These are phyloP conservation scores for Periphyllus acericola DNA, from an alignment of 2,888 invertebrate genomes.

Conservation along the genomic window DNA sequence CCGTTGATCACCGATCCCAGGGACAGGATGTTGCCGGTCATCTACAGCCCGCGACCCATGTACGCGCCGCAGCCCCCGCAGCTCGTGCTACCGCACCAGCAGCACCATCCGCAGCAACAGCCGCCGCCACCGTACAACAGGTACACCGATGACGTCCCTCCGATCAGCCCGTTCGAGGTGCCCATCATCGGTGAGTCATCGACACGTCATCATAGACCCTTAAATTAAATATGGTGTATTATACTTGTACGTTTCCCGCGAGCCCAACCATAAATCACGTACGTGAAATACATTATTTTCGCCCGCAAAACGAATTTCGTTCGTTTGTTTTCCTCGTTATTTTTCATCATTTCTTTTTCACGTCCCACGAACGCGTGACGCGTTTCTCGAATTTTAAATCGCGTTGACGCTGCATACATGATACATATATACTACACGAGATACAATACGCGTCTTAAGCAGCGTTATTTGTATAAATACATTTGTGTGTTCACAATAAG, in stretches of 20 bases:
- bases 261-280: neutral
- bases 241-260: no score
- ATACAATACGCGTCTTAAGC: no score
- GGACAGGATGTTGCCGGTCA: constrained; percentile 59
- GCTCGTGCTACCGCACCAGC: neutral
- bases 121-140: constrained; percentile 37
- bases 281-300: neutral
- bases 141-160: constrained; percentile 27
- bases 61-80: constrained; percentile 61
- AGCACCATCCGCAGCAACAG: constrained; percentile 31
- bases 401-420: no score
- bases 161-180: constrained; percentile 46
- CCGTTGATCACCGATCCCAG: constrained; percentile 53
- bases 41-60: constrained; percentile 60
- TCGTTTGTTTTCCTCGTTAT: no score
- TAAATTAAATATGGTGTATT: neutral
- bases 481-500: no score
- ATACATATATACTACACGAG: no score
- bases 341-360: neutral
- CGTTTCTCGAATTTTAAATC: no score
- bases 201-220: neutral
- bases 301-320: neutral
- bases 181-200: constrained; percentile 58
- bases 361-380: neutral
- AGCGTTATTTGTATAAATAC: no score